Conservation (phyloP, 1,140 invertebrate genomes). For the Linepithema humile region DNA sequence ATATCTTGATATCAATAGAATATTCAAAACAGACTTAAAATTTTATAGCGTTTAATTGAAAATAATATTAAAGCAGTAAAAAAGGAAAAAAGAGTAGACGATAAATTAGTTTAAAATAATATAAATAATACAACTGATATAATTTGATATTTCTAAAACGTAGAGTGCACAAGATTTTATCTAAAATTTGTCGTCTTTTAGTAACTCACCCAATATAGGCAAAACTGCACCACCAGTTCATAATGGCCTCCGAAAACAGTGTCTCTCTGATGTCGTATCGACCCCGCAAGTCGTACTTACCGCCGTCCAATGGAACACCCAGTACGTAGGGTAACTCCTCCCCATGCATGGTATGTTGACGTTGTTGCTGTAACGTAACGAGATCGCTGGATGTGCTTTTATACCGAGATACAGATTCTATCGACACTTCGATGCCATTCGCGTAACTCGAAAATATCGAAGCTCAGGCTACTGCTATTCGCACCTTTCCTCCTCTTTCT, state of each 20-base stretch:
- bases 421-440: constrained; percentile 21
- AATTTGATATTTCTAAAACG: too few relatives aligned
- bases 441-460: constrained; percentile 44
- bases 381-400: constrained; percentile 39
- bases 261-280: constrained; percentile 91
- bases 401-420: constrained; percentile 36
- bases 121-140: too few relatives aligned
- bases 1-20: too few relatives aligned
- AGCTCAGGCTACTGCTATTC: constrained; percentile 11
- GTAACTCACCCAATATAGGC: constrained; percentile 91
- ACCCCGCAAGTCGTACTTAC: constrained; percentile 89
- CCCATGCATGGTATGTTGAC: constrained; percentile 88
- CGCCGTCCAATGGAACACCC: constrained; percentile 93
- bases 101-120: too few relatives aligned
- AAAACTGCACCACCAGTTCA: constrained; percentile 95
- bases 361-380: constrained; percentile 77
- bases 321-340: constrained; percentile 97
- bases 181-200: background rate
- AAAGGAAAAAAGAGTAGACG: too few relatives aligned
- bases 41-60: too few relatives aligned
- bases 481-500: background rate
- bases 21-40: too few relatives aligned
- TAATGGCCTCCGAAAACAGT: constrained; percentile 92
- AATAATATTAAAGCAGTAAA: too few relatives aligned
- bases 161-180: background rate